Percentiles rank a stretch among this genome's conserved stretches.
phyloP scores from a whole-genome alignment of 2,888 invertebrate genomes.

The Smittia aterrima region DNA sequence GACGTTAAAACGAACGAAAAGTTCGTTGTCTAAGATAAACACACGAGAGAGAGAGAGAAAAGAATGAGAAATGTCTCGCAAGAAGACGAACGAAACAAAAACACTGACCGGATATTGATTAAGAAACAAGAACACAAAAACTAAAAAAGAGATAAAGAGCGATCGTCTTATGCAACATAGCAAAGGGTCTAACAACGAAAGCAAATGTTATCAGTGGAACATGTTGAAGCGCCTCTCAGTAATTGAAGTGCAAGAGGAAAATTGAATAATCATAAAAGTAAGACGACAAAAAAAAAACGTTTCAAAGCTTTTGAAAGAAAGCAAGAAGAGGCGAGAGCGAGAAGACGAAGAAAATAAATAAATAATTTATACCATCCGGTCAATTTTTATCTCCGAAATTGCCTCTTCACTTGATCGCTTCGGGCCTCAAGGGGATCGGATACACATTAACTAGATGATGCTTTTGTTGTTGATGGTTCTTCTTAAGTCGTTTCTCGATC shows the following conservation, averaged over 20 bases:
- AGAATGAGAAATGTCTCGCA: background rate
- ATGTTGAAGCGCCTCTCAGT: background rate
- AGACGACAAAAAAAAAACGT: background rate
- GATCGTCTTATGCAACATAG: background rate
- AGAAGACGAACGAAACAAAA: slow-evolving; percentile 22
- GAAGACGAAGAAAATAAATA: slow-evolving; percentile 25
- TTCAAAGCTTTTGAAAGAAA: background rate
- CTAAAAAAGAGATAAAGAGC: background rate
- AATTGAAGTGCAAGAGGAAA: background rate
- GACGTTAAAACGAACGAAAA: slow-evolving; percentile 7
- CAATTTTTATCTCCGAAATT: slow-evolving; percentile 27
- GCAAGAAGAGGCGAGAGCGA: background rate
- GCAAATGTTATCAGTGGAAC: slow-evolving; percentile 11
- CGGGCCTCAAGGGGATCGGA: slow-evolving; percentile 18
- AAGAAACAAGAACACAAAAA: slow-evolving; percentile 11
- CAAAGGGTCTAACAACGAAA: background rate
- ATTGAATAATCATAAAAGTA: slow-evolving; percentile 8
- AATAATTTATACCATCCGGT: slow-evolving; percentile 39
- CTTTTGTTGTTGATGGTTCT: slow-evolving; percentile 13
- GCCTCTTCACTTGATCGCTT: slow-evolving; percentile 25
- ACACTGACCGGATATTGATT: slow-evolving; percentile 29
- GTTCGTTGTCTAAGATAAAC: slow-evolving; percentile 5
- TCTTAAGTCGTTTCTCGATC: slow-evolving; percentile 21
- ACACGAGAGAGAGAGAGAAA: background rate
- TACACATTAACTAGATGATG: slow-evolving; percentile 21